A percentile compares a stretch with the other conserved stretches of the same genome.
These are phyloP conservation scores for Euphydryas editha DNA, from an alignment of 2,888 invertebrate species.

Conservation along the genomic window DNA sequence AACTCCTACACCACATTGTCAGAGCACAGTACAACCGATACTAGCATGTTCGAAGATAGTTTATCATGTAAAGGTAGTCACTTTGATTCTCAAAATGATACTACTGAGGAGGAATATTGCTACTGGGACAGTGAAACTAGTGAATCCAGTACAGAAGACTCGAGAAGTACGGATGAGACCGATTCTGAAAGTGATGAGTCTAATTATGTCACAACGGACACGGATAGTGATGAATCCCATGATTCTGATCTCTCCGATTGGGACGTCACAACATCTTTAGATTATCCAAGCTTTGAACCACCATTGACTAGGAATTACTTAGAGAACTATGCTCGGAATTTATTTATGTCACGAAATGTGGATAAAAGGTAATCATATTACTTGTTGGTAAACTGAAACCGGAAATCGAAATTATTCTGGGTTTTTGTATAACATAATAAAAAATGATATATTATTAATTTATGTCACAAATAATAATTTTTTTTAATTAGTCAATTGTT, in stretches of 20 bases:
- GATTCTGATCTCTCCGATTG: conserved; percentile 10
- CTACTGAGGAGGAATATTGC: conserved; percentile 51
- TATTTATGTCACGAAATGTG: not conserved
- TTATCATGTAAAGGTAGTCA: not conserved
- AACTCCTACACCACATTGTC: conserved; percentile 62
- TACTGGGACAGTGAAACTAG: not conserved
- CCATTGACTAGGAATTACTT: not conserved
- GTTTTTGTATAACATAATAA: too few relatives aligned
- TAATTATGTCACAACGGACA: not conserved
- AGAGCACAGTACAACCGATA: conserved; percentile 65
- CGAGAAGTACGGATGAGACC: not conserved
- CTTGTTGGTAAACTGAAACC: not conserved
- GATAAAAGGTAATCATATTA: conserved; percentile 14
- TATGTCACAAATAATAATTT: too few relatives aligned
- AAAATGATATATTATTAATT: too few relatives aligned
- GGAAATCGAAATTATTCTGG: not conserved
- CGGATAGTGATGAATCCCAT: not conserved
- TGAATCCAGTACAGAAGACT: not conserved
- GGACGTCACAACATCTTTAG: conserved; percentile 18
- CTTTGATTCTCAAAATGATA: conserved; percentile 29
- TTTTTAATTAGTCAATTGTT: too few relatives aligned
- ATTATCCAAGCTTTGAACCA: conserved; percentile 10
- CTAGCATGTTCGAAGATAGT: conserved; percentile 52
- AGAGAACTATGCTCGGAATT: not conserved
- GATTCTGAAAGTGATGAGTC: not conserved